phyloP scores from a whole-genome alignment of 92 coral and sea anemone species.

The Montipora capitata region DNA sequence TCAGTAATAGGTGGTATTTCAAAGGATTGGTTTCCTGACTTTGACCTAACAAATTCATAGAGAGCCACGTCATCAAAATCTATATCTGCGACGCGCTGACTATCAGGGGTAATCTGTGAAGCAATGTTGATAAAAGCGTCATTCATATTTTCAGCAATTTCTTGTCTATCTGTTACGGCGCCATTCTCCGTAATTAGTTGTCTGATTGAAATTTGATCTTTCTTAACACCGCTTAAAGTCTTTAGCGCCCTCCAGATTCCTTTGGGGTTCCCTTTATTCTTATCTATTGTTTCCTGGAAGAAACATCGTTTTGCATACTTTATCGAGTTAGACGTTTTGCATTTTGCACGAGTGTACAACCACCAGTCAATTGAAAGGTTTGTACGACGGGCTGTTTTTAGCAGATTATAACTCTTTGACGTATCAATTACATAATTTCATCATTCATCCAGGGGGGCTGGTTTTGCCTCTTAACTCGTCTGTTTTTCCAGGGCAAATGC shows the following conservation, averaged over 20 bases:
- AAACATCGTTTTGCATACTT: constrained; percentile 46
- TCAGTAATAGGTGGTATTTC: too few species aligned
- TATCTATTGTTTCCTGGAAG: constrained; percentile 50
- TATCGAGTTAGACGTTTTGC: constrained; percentile 57
- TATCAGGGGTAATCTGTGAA: constrained; percentile 21
- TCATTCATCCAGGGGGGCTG: too few species aligned
- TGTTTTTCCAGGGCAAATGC: too few species aligned
- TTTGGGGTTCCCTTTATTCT: constrained; percentile 59
- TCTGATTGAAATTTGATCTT: neutral
- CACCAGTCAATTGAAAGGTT: constrained; percentile 65
- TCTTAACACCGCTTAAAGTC: too few species aligned
- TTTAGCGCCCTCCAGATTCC: too few species aligned
- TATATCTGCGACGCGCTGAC: constrained; percentile 1
- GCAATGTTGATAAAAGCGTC: constrained; percentile 61
- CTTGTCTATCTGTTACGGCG: constrained; percentile 39
- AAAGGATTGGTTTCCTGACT: constrained; percentile 22
- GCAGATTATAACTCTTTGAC: too few species aligned
- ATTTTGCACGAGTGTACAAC: constrained; percentile 37
- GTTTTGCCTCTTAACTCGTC: too few species aligned
- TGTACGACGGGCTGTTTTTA: too few species aligned
- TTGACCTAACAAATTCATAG: constrained; percentile 35
- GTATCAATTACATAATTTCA: too few species aligned
- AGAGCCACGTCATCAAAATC: constrained; percentile 34
- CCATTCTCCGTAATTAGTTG: constrained; percentile 19
- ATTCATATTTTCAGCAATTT: constrained; percentile 58